Percentiles rank a stretch among this genome's conserved stretches.
Evolutionary conservation across 2,888 invertebrate genomes (phyloP).

Genomic region (Diloba caeruleocephala): DNA sequence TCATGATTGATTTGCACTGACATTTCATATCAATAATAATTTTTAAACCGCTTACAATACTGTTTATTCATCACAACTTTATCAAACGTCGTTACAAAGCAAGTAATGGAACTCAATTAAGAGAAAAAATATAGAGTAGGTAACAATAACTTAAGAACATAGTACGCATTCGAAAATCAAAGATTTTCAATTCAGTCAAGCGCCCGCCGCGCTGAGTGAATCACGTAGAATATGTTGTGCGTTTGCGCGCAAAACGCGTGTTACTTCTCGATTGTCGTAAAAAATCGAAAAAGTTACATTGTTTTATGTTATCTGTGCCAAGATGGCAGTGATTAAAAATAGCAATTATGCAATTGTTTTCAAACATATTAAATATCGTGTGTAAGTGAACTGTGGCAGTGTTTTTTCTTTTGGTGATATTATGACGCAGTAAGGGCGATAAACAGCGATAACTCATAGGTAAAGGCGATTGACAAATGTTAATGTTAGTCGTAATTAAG

Average conservation of each 20-base stretch:
- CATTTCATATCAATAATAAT: not conserved
- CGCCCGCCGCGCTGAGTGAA: slow-evolving; percentile 66
- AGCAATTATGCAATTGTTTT: slow-evolving; percentile 2
- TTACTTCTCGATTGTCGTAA: slow-evolving; percentile 63
- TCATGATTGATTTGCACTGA: slow-evolving; percentile 53
- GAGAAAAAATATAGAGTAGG: slow-evolving; percentile 32
- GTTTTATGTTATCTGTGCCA: slow-evolving; percentile 20
- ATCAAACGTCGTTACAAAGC: not conserved
- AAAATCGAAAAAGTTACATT: slow-evolving; percentile 49
- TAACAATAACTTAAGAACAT: slow-evolving; percentile 31
- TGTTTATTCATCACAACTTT: not conserved
- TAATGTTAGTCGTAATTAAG: slow-evolving; percentile 45
- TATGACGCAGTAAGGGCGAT: slow-evolving; percentile 45
- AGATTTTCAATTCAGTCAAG: slow-evolving; percentile 69
- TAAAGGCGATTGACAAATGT: slow-evolving; percentile 43
- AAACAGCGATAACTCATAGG: slow-evolving; percentile 51
- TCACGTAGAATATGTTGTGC: slow-evolving; percentile 60
- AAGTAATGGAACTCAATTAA: slow-evolving; percentile 32
- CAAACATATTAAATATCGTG: slow-evolving; percentile 4
- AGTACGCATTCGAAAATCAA: slow-evolving; percentile 48
- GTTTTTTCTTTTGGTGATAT: slow-evolving; percentile 40
- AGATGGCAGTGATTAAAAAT: slow-evolving; percentile 34
- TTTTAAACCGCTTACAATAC: slow-evolving; percentile 23
- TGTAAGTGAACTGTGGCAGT: slow-evolving; percentile 21
- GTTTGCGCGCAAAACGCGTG: slow-evolving; percentile 75